Conservation (phyloP, 2,888 invertebrate genomes). For the Alitta virens region DNA sequence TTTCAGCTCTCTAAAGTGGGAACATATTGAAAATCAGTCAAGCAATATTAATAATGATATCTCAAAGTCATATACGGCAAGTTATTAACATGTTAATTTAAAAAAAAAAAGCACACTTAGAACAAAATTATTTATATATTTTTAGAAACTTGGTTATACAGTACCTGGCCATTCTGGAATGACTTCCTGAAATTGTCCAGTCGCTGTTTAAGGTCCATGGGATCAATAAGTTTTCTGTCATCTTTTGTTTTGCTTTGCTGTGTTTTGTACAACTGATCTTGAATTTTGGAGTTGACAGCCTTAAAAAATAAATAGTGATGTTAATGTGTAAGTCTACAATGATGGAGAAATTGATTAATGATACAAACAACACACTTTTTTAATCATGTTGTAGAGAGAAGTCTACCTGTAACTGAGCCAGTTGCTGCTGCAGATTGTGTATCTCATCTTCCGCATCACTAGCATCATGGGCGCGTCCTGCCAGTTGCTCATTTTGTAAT, state of each 20-base stretch:
- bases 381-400: too few relatives aligned
- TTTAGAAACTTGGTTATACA: too few relatives aligned
- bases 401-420: conserved; percentile 44
- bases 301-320: background rate
- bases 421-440: conserved; percentile 39
- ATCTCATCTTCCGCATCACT: conserved; percentile 40
- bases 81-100: too few relatives aligned
- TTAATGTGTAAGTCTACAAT: too few relatives aligned
- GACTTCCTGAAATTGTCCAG: conserved; percentile 21
- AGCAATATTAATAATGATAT: too few relatives aligned
- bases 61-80: too few relatives aligned
- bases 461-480: conserved; percentile 31
- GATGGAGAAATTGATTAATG: too few relatives aligned
- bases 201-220: conserved; percentile 20
- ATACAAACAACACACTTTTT: too few relatives aligned
- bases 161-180: conserved; percentile 37
- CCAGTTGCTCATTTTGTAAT: conserved; percentile 33
- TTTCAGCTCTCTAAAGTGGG: background rate
- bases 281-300: conserved; percentile 20
- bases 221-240: conserved; percentile 32
- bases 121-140: too few relatives aligned
- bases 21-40: too few relatives aligned
- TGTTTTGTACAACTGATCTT: conserved; percentile 23
- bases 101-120: too few relatives aligned
- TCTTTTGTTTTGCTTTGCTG: conserved; percentile 15